phyloP scores from a whole-genome alignment of 2,888 invertebrate species.

The Chrysolina haemoptera region DNA sequence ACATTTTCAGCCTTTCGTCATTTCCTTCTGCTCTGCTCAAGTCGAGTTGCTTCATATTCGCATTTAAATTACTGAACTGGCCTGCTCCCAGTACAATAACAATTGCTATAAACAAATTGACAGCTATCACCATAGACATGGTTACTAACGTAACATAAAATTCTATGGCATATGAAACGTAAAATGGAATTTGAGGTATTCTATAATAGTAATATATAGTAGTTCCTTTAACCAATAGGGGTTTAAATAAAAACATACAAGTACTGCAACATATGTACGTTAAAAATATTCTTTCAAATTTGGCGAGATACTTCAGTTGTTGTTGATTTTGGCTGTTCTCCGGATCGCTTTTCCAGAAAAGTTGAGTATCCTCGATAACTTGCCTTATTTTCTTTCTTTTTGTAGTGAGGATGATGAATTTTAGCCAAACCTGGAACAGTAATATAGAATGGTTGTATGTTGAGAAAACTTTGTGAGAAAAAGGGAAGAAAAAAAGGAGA shows the following conservation, averaged over 20 bases:
- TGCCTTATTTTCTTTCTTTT: slow-evolving; percentile 37
- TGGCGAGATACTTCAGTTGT: slow-evolving; percentile 31
- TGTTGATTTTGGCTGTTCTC: slow-evolving; percentile 37
- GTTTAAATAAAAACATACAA: slow-evolving; percentile 47
- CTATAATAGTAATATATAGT: slow-evolving; percentile 46
- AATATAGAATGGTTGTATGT: no score
- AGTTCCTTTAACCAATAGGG: slow-evolving; percentile 42
- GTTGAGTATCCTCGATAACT: slow-evolving; percentile 35
- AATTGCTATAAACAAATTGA: slow-evolving; percentile 42
- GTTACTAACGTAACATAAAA: slow-evolving; percentile 46
- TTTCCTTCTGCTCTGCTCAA: slow-evolving; percentile 16
- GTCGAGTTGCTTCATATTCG: slow-evolving; percentile 39
- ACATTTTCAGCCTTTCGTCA: slow-evolving; percentile 21
- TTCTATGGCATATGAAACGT: slow-evolving; percentile 42
- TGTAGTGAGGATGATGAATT: slow-evolving; percentile 36
- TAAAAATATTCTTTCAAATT: slow-evolving; percentile 32
- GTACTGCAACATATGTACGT: slow-evolving; percentile 42
- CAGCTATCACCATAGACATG: slow-evolving; percentile 47
- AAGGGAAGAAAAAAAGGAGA: no score
- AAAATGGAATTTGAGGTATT: slow-evolving; percentile 39
- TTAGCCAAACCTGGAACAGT: slow-evolving; percentile 43
- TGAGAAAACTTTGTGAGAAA: no score
- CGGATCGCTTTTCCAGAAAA: slow-evolving; percentile 42
- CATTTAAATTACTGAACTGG: slow-evolving; percentile 46
- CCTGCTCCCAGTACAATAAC: slow-evolving; percentile 43